Evolutionary conservation across 2,113 vertebrate species (phyloP), one percentile per base, ranked within the genome.

Genomic region (Alaudala cheleensis): DNA sequence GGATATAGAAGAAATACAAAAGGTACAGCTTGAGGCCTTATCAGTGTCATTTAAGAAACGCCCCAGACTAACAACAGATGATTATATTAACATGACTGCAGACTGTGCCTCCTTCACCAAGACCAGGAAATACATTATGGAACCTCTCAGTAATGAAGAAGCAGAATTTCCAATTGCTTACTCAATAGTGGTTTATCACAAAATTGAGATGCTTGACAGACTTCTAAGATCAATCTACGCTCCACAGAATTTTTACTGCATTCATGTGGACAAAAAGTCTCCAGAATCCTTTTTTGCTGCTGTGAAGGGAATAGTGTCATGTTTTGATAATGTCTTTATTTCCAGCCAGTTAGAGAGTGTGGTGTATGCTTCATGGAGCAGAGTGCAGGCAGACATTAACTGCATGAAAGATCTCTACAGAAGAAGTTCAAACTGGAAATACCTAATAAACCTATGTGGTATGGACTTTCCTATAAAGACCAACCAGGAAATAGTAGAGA

Each of bases 391-490:
- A 14, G 99, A 99, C 62, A 96, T 99, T 88, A 99, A 99, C 96
- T 99, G 99, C 93, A 99, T 99, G 98, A 98, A 97, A 86, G 99
- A 99, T 78, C 98, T 99, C 19, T 97, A 98, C 56, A 86, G 92
- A 15, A 85, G 57, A 83, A 98, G 79, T 81, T 73, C 95, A 29
- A 92, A 72, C 53, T 99, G 99, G 99, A 99, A 98, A 76, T 99
- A 99, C 88, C 96, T 99, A 87, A 98, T 99, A 74, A 99, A 99
- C 82, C 98, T 99, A 4, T 99, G 99, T 82, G 99, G 99, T 9
- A 98, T 98, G 98, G 99, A 99, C 96, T 99, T 99, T 73, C 99
- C 99, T 29, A 97, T 99, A 80, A 99, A 99, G 98, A 99, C 99
- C 77, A 99, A 99, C 88, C 92, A 98, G 88, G 99, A 99, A 96